These are phyloP conservation scores for Neoaliturus tenellus DNA, from an alignment of 2,888 invertebrate genomes.

Conservation along the genomic window DNA sequence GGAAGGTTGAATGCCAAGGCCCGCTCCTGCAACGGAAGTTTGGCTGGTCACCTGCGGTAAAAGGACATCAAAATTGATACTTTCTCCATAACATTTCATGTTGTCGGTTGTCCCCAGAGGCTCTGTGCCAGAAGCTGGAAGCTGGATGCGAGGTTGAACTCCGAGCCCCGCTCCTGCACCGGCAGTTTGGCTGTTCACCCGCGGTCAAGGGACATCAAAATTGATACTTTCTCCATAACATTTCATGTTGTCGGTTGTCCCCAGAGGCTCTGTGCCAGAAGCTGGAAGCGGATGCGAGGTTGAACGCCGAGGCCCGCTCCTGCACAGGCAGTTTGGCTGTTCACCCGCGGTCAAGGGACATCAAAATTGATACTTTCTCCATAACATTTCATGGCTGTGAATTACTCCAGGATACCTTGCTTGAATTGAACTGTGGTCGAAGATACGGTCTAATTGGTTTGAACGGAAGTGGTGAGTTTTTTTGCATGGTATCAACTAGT, in stretches of 20 bases:
- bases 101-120: too few species aligned
- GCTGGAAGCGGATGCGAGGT: conserved; percentile 91
- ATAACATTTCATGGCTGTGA: conserved; percentile 99
- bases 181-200: conserved; percentile 97
- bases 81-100: too few species aligned
- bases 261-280: conserved; percentile 90
- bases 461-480: conserved; percentile 93
- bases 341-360: conserved; percentile 96
- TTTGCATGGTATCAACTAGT: too few species aligned
- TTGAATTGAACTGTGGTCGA: conserved; percentile 98
- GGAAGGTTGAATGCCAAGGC: conserved; percentile 96
- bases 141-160: conserved; percentile 95
- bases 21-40: conserved; percentile 94
- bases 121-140: conserved; percentile 90
- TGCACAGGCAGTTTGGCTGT: conserved; percentile 97
- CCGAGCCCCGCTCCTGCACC: conserved; percentile 95
- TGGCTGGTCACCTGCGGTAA: conserved; percentile 96
- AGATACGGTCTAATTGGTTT: conserved; percentile 97
- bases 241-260: too few species aligned
- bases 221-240: conserved; percentile 96
- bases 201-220: conserved; percentile 96
- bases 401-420: conserved; percentile 94
- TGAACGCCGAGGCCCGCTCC: conserved; percentile 95
- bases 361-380: conserved; percentile 97
- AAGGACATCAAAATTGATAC: conserved; percentile 97